Conservation (phyloP, 2,888 invertebrate species). For the Chaitophorus viminalis region DNA sequence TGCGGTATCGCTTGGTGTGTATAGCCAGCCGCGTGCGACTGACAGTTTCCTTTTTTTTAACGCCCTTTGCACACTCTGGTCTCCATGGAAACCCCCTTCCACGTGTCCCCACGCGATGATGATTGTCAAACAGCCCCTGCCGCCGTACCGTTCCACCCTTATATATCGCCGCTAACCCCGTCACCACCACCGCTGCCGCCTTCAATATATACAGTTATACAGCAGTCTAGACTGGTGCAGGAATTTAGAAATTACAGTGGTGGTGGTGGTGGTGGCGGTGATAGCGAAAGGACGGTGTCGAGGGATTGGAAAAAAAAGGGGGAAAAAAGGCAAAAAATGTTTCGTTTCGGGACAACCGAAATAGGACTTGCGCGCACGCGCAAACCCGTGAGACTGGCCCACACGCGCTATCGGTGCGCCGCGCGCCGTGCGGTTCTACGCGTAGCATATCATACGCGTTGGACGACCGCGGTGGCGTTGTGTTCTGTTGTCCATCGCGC, state of each 20-base stretch:
- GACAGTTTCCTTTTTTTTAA: slow-evolving; percentile 62
- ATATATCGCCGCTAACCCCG: too few relatives aligned
- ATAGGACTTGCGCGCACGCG: not conserved
- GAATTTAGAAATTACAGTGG: slow-evolving; percentile 35
- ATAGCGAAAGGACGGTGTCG: not conserved
- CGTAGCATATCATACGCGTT: too few relatives aligned
- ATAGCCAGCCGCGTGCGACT: slow-evolving; percentile 57
- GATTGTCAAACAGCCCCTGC: slow-evolving; percentile 59
- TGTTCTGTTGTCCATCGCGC: not conserved
- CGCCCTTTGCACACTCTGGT: slow-evolving; percentile 57
- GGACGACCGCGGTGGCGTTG: too few relatives aligned
- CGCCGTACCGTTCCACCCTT: not conserved
- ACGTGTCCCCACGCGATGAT: slow-evolving; percentile 49
- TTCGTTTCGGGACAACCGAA: not conserved
- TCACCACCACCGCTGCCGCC: too few relatives aligned
- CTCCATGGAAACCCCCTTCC: slow-evolving; percentile 60
- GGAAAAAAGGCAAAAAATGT: not conserved
- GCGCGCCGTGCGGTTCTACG: too few relatives aligned
- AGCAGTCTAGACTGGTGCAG: slow-evolving; percentile 38
- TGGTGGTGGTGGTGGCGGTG: not conserved
- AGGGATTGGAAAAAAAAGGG: not conserved
- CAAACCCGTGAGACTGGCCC: not conserved
- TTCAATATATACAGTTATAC: not conserved
- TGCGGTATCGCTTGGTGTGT: slow-evolving; percentile 43
- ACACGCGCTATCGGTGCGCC: not conserved